phyloP scores from a whole-genome alignment of 2,888 invertebrate species.

The Scelioninae gen. 2 region DNA sequence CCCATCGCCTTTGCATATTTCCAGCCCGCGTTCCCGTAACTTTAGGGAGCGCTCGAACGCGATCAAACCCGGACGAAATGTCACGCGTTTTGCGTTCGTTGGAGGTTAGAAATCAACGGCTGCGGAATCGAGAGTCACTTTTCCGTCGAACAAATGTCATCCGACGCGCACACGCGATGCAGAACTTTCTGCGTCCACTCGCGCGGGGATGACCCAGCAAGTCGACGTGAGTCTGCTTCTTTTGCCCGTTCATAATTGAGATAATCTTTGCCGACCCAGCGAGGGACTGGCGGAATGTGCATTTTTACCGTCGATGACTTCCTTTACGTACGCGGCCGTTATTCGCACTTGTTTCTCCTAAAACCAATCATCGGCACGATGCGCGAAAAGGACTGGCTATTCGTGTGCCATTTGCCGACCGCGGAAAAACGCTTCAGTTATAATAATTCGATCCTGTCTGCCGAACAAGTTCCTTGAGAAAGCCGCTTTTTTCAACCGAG shows the following conservation, averaged over 20 bases:
- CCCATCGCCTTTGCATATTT: too few relatives aligned
- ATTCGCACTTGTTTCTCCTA: slow-evolving; percentile 60
- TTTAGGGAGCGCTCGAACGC: too few relatives aligned
- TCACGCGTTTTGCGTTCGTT: too few relatives aligned
- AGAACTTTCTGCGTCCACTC: slow-evolving; percentile 51
- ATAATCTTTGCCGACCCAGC: slow-evolving; percentile 69
- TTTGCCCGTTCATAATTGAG: slow-evolving; percentile 73
- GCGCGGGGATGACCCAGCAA: slow-evolving; percentile 68
- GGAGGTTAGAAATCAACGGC: too few relatives aligned
- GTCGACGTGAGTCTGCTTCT: slow-evolving; percentile 70
- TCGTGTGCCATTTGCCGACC: slow-evolving; percentile 54
- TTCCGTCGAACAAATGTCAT: too few relatives aligned
- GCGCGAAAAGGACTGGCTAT: slow-evolving; percentile 51
- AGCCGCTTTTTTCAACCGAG: slow-evolving; percentile 34
- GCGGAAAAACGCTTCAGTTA: slow-evolving; percentile 54
- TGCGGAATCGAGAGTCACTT: background rate
- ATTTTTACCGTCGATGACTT: slow-evolving; percentile 70
- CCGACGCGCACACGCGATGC: too few relatives aligned
- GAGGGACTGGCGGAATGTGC: slow-evolving; percentile 67
- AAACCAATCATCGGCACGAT: slow-evolving; percentile 59
- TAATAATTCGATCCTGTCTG: slow-evolving; percentile 51
- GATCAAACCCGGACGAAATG: too few relatives aligned
- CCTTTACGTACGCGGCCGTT: slow-evolving; percentile 64
- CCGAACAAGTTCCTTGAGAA: slow-evolving; percentile 26
- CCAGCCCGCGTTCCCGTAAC: too few relatives aligned